phyloP scores from a whole-genome alignment of 2,888 invertebrate species.

The Eristalinus sepulchralis region DNA sequence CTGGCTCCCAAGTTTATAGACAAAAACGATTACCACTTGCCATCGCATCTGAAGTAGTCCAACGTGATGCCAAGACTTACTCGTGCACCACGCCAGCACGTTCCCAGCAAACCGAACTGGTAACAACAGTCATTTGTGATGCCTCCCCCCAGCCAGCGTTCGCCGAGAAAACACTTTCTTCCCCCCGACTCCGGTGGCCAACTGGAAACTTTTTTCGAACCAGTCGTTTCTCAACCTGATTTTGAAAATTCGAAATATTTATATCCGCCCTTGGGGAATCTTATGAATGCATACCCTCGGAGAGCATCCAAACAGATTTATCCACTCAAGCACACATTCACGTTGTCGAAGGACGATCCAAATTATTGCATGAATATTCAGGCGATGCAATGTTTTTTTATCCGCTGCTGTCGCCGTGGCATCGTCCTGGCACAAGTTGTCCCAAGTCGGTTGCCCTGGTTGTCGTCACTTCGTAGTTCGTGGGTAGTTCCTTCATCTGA shows the following conservation, averaged over 20 bases:
- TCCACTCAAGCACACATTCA: constrained; percentile 10
- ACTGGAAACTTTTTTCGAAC: constrained; percentile 45
- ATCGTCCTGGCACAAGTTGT: neutral
- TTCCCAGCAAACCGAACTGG: constrained; percentile 10
- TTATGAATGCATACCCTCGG: constrained; percentile 29
- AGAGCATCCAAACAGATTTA: neutral
- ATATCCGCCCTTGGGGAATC: constrained; percentile 40
- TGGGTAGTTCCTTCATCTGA: constrained; percentile 27
- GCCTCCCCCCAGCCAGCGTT: constrained; percentile 33
- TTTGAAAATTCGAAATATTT: constrained; percentile 57
- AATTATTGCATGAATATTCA: constrained; percentile 63
- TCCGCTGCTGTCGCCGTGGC: neutral
- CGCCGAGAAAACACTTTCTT: constrained; percentile 31
- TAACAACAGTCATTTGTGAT: constrained; percentile 31
- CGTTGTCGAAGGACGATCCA: constrained; percentile 8
- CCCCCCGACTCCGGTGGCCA: constrained; percentile 32
- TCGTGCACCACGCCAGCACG: constrained; percentile 45
- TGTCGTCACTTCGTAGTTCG: neutral
- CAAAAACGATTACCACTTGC: constrained; percentile 26
- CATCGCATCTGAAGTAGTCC: neutral
- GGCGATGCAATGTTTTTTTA: constrained; percentile 47
- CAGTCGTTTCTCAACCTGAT: constrained; percentile 63
- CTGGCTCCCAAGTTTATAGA: constrained; percentile 55
- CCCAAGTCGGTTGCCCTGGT: neutral
- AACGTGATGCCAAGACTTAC: constrained; percentile 18